Evolutionary conservation across 2,113 vertebrate species (phyloP), one percentile per base, ranked within the genome.

Genomic region (Tachuris rubrigastra): DNA sequence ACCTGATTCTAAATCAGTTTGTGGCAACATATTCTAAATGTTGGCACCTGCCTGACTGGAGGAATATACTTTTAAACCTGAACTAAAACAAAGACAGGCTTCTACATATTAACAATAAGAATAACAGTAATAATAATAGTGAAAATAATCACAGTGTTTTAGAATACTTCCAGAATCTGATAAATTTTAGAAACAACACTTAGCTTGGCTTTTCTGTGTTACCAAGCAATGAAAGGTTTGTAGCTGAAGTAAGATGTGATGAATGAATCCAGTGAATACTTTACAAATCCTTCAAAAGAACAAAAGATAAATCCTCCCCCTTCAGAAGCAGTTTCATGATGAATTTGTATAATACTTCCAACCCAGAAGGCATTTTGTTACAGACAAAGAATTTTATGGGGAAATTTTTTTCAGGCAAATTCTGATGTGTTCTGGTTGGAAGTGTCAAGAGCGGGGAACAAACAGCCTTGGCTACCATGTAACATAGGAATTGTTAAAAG

Each of bases 361-460:
- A 63, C 8, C 20, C n/a, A 55, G 71, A 69, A 52, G 37, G 7
- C 10, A n/a, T 80, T 80, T 77, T 63, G 12, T 52, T 71, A 27
- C 50, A 69, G 59, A 47, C 27, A 69, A 82, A 80, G 15, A 63
- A 31, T 84, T 87, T 86, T 59, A 60, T 1, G 0, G 31, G 23
- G 60, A 39, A 82, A 87, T 95, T 91, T 94, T 94, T 52, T 85
- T 86, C 46, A 77, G 85, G 47, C 19, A 77, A 69, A 81, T 68
- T 89, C 55, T 66, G 73, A 30, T 87, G 18, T 0, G 0, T 85
- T 96, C 53, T 90, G 37, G 8, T 73, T 76, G 67, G 41, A 94
- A 76, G 23, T 79, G 35, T 85, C 39, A 55, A 35, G 60, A 62
- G 23, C 9, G 19, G 12, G 24, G 16, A 65, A 50, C n/a, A 78